Conservation (phyloP, 1,140 invertebrate genomes). For the Battus philenor region DNA sequence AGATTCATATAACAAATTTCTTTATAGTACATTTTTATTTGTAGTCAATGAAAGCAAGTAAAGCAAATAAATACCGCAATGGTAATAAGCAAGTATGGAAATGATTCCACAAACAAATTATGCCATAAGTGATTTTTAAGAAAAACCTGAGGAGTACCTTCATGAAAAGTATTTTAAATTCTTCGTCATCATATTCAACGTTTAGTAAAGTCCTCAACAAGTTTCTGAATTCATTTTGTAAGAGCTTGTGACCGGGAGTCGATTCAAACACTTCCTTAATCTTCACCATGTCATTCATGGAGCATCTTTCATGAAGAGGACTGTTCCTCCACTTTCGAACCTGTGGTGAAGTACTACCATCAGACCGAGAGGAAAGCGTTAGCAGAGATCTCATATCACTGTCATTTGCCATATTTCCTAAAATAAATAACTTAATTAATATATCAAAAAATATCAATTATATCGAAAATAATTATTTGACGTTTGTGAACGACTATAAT, state of each 20-base stretch:
- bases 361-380: slow-evolving; percentile 44
- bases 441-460: no score
- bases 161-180: slow-evolving; percentile 65
- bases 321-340: slow-evolving; percentile 43
- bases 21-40: no score
- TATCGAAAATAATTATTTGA: no score
- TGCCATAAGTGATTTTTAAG: slow-evolving; percentile 9
- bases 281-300: slow-evolving; percentile 53
- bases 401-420: slow-evolving; percentile 51
- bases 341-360: slow-evolving; percentile 34
- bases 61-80: no score
- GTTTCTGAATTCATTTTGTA: slow-evolving; percentile 45
- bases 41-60: no score
- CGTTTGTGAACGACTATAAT: no score
- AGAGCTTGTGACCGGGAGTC: slow-evolving; percentile 43
- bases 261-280: slow-evolving; percentile 52
- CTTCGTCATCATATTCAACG: slow-evolving; percentile 65
- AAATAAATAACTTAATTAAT: no score
- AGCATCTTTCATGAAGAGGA: slow-evolving; percentile 55
- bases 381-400: slow-evolving; percentile 47
- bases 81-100: no score
- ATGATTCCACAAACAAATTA: no score
- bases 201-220: slow-evolving; percentile 44
- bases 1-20: no score
- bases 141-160: slow-evolving; percentile 59